Base-by-base conservation (phyloP, 2,113 vertebrate species). In the Amblyornis subalaris region DNA sequence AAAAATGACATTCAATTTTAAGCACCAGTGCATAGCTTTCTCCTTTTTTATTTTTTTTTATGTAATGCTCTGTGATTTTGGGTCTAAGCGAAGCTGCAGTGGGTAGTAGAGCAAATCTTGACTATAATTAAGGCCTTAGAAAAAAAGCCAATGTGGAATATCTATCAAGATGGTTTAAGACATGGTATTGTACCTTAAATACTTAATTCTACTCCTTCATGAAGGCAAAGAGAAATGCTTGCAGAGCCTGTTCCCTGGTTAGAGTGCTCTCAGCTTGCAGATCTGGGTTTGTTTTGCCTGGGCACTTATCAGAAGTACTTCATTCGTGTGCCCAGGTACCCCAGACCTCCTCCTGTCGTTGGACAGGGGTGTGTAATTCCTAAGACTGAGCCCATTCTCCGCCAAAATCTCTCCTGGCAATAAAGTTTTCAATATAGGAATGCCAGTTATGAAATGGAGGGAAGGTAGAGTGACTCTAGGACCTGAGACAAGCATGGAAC, bases 1-100 rank as follows among this genome's bases (percentile, higher is more conserved):
- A 86, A 96, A 96, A 96, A 92, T 92, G 58, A 51, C 92, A 92
- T 96, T 95, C 79, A 57, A 93, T 96, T 97, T 97, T 96, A 97
- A 97, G 93, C 91, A 92, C 25, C 74, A 77, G 45, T 92, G 78
- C 75, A 51, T 95, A 93, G 45, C 36, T 72, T 48, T 82, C 5
- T 96, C 42, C 2, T 38, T 40, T 40, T 38, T 45, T 35, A 0
- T 12, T 16, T 48, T 12, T 66, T 55, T 40, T 88, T 92, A 72
- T 85, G 47, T 92, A 95, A 87, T 72, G 51, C 25, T 88, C 64
- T 85, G 14, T 95, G 92, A 69, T 87, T 93, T 66, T 83, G 76
- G 75, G 58, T 81, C 40, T 69, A 60, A 90, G n/a, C 31, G 54
- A 92, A 91, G 55, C n/a, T 85, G 51, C 50, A 70, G 64, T 54